A percentile compares a stretch with the other conserved stretches of the same genome.
Evolutionary conservation across 1,140 invertebrate species (phyloP).

Genomic region (Drosophila auraria): DNA sequence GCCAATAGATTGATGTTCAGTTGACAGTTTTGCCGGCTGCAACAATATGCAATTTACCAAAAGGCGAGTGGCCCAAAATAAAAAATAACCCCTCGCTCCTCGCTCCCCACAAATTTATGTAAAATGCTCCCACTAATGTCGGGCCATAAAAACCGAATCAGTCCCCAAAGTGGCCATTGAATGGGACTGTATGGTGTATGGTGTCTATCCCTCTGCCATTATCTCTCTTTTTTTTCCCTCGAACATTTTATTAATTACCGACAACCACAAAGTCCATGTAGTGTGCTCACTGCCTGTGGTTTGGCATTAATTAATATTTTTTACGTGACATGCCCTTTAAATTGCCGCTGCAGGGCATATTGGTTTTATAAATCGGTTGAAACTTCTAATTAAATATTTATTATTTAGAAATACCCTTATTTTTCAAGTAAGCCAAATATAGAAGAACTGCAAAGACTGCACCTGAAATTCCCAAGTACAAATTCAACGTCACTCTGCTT

Average conservation of each 20-base stretch:
- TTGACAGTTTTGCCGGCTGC: constrained; percentile 63
- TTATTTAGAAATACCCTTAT: neutral
- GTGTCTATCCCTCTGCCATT: neutral
- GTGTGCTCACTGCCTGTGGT: constrained; percentile 58
- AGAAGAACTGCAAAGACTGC: neutral
- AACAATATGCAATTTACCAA: constrained; percentile 67
- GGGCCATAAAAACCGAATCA: constrained; percentile 32
- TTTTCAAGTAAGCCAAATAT: neutral
- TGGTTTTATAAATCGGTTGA: neutral
- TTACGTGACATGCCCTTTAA: constrained; percentile 25
- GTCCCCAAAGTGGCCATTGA: constrained; percentile 65
- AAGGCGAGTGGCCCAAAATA: neutral
- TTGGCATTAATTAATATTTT: constrained; percentile 79
- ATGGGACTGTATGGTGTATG: constrained; percentile 16
- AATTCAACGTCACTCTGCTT: too few relatives aligned
- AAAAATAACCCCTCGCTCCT: neutral
- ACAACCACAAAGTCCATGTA: constrained; percentile 71
- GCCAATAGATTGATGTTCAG: constrained; percentile 79
- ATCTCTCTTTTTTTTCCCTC: constrained; percentile 21
- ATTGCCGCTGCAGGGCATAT: neutral
- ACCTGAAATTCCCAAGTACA: too few relatives aligned
- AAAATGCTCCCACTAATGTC: constrained; percentile 63
- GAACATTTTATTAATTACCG: constrained; percentile 74
- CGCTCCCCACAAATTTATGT: constrained; percentile 20
- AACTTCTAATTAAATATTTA: too few relatives aligned